These are phyloP conservation scores for Gryon sp. DNA, from an alignment of 1,140 invertebrate genomes.

Conservation along the genomic window DNA sequence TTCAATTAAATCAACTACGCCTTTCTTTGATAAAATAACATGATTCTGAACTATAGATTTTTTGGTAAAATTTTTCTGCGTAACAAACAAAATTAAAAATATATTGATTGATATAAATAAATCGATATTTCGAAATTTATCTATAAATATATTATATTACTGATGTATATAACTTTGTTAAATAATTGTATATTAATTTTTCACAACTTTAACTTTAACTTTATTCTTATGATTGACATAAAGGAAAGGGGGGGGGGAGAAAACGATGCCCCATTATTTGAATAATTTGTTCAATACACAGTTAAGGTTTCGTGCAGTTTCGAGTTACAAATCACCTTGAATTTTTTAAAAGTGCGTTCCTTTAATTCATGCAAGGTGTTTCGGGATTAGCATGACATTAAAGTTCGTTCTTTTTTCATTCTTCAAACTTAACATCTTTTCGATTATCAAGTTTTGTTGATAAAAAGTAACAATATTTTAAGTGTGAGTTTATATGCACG, in stretches of 20 bases:
- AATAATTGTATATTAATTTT: background rate
- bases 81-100: too few species aligned
- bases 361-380: slow-evolving; percentile 44
- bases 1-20: too few species aligned
- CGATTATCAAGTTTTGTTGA: background rate
- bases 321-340: slow-evolving; percentile 55
- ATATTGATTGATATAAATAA: too few species aligned
- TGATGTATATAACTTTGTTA: too few species aligned
- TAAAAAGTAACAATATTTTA: background rate
- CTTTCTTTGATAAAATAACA: too few species aligned
- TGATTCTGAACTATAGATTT: too few species aligned
- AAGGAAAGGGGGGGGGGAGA: slow-evolving; percentile 16
- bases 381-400: slow-evolving; percentile 34
- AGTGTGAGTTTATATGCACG: too few species aligned
- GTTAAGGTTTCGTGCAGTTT: slow-evolving; percentile 55
- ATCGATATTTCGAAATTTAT: too few species aligned
- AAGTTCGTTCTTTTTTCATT: background rate
- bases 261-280: slow-evolving; percentile 50
- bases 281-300: slow-evolving; percentile 57
- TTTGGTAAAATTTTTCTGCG: too few species aligned
- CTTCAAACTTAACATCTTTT: background rate
- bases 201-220: too few species aligned
- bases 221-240: slow-evolving; percentile 29
- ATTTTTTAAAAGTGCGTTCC: slow-evolving; percentile 41
- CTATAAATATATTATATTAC: too few species aligned